These are phyloP conservation scores for Rhineura floridana DNA, from an alignment of 2,113 vertebrate species.

Conservation along the genomic window DNA sequence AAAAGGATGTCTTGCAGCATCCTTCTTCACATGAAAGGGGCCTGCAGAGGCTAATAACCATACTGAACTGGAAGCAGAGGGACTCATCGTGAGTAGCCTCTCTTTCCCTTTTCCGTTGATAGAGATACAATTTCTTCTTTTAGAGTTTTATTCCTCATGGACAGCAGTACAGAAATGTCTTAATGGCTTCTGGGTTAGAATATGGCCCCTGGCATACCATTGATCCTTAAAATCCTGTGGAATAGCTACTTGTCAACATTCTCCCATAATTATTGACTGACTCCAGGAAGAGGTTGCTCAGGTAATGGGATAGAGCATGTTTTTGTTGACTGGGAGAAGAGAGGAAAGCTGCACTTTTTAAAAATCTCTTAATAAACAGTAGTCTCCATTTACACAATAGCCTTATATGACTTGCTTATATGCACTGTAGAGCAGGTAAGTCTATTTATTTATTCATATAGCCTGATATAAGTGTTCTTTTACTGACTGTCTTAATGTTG, in stretches of 20 bases:
- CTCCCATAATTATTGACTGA: not conserved
- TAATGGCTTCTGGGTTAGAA: not conserved
- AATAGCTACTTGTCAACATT: not conserved
- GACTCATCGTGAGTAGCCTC: not conserved
- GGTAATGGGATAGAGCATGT: not conserved
- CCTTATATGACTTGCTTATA: not conserved
- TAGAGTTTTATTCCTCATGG: not conserved
- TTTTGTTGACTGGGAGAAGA: not conserved
- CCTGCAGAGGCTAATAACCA: not conserved
- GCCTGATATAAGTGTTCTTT: no score
- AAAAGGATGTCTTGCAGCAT: not conserved
- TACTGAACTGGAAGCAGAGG: not conserved
- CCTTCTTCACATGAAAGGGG: not conserved
- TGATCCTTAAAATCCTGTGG: not conserved
- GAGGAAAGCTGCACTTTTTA: not conserved
- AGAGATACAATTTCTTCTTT: not conserved
- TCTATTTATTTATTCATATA: no score
- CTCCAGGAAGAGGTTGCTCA: not conserved
- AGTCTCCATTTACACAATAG: no score
- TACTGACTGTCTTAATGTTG: no score
- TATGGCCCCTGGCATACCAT: no score
- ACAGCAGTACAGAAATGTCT: not conserved
- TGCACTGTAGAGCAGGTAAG: not conserved
- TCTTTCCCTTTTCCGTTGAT: not conserved
- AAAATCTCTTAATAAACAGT: not conserved